Evolutionary conservation across 2,113 vertebrate species (phyloP).

Genomic region (Leptobrachium ailaonicum): DNA sequence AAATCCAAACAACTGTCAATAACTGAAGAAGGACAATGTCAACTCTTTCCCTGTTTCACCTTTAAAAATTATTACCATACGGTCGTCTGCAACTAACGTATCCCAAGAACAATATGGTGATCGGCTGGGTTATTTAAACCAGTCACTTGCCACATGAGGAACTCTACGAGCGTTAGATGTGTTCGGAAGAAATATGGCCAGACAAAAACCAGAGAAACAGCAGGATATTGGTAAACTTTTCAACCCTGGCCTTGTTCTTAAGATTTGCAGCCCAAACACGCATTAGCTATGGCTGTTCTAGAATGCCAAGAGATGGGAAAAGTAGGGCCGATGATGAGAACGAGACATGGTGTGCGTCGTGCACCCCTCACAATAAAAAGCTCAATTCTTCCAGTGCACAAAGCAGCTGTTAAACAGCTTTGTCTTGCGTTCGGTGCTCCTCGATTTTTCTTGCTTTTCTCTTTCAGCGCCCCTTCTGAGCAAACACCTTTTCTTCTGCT

Average conservation of each 20-base stretch:
- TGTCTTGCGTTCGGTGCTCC: conserved; percentile 59
- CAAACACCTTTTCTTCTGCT: conserved; percentile 66
- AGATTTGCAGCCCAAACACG: neutral
- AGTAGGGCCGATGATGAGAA: conserved; percentile 26
- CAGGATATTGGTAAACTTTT: conserved; percentile 26
- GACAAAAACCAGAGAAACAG: neutral
- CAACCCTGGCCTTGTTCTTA: conserved; percentile 22
- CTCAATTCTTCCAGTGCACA: conserved; percentile 51
- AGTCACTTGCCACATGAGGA: neutral
- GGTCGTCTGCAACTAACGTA: neutral
- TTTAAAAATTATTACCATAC: neutral
- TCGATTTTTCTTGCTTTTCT: conserved; percentile 22
- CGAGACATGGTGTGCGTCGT: neutral
- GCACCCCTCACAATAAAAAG: conserved; percentile 23
- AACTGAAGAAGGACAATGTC: neutral
- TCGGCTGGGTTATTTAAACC: neutral
- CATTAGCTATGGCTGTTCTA: conserved; percentile 7
- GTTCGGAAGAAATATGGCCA: neutral
- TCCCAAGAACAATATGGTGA: neutral
- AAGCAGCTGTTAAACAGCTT: conserved; percentile 71
- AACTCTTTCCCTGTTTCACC: neutral
- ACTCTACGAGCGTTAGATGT: neutral
- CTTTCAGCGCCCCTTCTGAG: conserved; percentile 22
- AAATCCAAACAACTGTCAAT: too few relatives aligned
- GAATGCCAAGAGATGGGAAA: neutral